Evolutionary conservation across 2,797 vertebrate species (phyloP), one percentile per base, ranked within the genome.

Genomic region (Gallinago stenura): DNA sequence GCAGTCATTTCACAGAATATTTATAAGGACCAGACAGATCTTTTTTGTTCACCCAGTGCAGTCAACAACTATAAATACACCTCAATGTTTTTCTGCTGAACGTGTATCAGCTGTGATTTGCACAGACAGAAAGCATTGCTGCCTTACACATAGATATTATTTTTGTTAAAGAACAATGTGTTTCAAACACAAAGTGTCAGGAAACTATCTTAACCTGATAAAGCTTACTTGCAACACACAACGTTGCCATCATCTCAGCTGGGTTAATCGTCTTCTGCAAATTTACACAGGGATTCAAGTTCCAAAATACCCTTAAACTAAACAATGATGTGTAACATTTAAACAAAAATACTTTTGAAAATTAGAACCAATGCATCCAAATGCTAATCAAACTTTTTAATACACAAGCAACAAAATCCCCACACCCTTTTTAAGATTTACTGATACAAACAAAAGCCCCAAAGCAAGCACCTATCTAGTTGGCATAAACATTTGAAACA

Each of bases 401-500:
- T 21, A 57, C 16, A 58, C 6, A 43, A 57, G 24, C 12, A 82
- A 31, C 9, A 90, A 84, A 83, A 80, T 12, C 41, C 9, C 9
- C 2, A 79, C 54, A 18, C 4, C 15, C 14, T 56, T 75, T 45
- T 76, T 39, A 82, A 60, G 62, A 61, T 61, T 57, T 45, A 37
- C 60, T 53, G 64, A 77, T 33, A 33, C 76, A 79, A 91, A 50
- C 17, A 83, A 83, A 62, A 66, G 22, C 24, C 85, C 25, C 20
- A 50, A 84, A 86, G 80, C 35, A 88, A 93, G 68, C 24, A 87
- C 43, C 72, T 77, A 72, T 37, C 83, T 90, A 90, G 41, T 90
- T 93, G 62, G 57, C 95, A 98, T 98, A 97, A 98, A 97, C 97
- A 97, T 96, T 96, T 96, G 97, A 97, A 98, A 97, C 94, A 89